Evolutionary conservation across 2,888 invertebrate genomes (phyloP), one percentile per base, ranked within the genome.

Genomic region (Caenorhabditis angaria): DNA sequence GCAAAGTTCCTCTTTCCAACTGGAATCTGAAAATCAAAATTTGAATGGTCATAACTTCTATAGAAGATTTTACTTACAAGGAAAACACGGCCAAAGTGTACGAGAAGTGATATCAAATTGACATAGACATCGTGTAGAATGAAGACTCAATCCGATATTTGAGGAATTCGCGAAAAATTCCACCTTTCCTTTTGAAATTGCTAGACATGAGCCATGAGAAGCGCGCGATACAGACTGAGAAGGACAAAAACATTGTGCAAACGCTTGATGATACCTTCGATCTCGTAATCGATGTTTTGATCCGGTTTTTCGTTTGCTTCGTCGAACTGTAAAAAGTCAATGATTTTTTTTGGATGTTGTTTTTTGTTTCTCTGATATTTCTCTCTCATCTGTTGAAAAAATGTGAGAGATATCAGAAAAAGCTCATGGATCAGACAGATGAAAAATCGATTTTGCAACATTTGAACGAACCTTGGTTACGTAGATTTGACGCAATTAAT

Each of bases 1-100:
- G 58, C 86, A 86, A 14, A 87, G 75, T 56, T 83, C 79, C 65
- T 87, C 85, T 58, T 86, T 87, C 86, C 86, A 86, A 2, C 83
- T 80, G 28, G 71, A 73, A 55, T 86, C 87, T 86, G 65, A 61
- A 83, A 67, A 32, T 24, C n/a, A n/a, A n/a, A n/a, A n/a, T n/a
- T n/a, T n/a, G n/a, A n/a, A n/a, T n/a, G n/a, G n/a, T n/a, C n/a
- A n/a, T n/a, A n/a, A n/a, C n/a, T n/a, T n/a, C n/a, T n/a, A n/a
- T n/a, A n/a, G n/a, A n/a, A n/a, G n/a, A n/a, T n/a, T n/a, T n/a
- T n/a, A 70, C 82, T 80, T 50, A 86, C 86, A 86, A 32, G 86
- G 86, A 77, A 86, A 86, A 62, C 86, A 86, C 0, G 86, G 86
- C 86, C 86, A 86, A 2, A 86, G 53, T 14, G 83, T 81, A 27